Evolutionary conservation across 2,888 invertebrate species (phyloP).

Genomic region (Dione vanillae): DNA sequence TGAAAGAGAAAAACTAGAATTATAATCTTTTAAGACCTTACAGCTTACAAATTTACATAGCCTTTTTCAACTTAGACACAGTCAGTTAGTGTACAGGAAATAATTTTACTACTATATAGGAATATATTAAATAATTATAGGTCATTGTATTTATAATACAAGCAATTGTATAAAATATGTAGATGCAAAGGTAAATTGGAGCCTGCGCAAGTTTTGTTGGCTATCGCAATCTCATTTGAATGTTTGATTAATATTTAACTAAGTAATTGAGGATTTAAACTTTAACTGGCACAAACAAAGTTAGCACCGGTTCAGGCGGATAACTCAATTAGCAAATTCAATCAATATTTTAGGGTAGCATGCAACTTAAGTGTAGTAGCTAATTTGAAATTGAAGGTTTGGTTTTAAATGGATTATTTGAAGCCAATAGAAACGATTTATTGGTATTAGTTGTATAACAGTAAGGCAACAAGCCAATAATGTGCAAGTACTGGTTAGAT

Average conservation of each 20-base stretch:
- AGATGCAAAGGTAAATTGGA: slow-evolving; percentile 16
- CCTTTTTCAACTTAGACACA: background rate
- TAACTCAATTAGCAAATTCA: slow-evolving; percentile 35
- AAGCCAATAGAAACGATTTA: slow-evolving; percentile 26
- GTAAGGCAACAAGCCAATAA: slow-evolving; percentile 18
- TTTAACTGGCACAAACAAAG: slow-evolving; percentile 38
- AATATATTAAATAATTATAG: background rate
- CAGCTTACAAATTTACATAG: no score
- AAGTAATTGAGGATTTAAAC: slow-evolving; percentile 56
- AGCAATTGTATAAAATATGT: slow-evolving; percentile 5
- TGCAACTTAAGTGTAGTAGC: slow-evolving; percentile 5
- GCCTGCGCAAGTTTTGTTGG: slow-evolving; percentile 11
- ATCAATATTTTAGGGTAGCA: slow-evolving; percentile 21
- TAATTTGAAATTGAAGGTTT: slow-evolving; percentile 22
- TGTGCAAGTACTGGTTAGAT: slow-evolving; percentile 5
- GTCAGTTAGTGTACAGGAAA: background rate
- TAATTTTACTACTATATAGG: background rate
- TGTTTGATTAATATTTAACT: slow-evolving; percentile 66
- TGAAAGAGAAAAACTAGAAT: slow-evolving; percentile 29
- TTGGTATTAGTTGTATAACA: slow-evolving; percentile 25
- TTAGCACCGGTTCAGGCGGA: slow-evolving; percentile 31
- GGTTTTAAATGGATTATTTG: slow-evolving; percentile 26
- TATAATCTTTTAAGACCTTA: background rate
- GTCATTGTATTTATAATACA: slow-evolving; percentile 4
- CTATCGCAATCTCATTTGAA: slow-evolving; percentile 60